Evolutionary conservation across 2,888 invertebrate genomes (phyloP), one percentile per base, ranked within the genome.

Genomic region (Clusia tigrina): DNA sequence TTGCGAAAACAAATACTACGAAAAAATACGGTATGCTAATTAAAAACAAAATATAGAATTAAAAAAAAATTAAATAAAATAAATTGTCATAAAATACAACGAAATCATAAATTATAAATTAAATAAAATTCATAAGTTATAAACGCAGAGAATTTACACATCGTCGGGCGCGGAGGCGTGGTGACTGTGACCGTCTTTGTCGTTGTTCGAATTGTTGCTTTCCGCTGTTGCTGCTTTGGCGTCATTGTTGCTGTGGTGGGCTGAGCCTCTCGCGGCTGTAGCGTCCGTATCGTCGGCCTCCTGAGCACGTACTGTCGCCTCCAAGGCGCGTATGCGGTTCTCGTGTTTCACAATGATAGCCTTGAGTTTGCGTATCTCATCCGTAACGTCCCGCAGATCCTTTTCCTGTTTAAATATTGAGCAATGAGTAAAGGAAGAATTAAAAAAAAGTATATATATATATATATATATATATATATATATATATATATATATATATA

Each of bases 331-430:
- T 61, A 84, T 83, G 63, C 84, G 82, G 71, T 94, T 95, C 85
- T 96, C 96, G 79, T 96, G 96, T 79, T 95, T 95, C 24, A 96
- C 93, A 72, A 96, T 94, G 83, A 96, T 93, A n/a, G 95, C 92
- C 80, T 96, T 96, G 70, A 96, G 85, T 82, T 95, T 95, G 63
- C 95, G 89, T 73, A 96, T 94, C 84, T 95, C 95, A 79, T 95
- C 94, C 46, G 91, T 89, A 72, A 94, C 88, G 79, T 94, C 94
- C 73, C 93, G 93, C 18, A 95, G 85, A 69, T 91, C 89, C 70
- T 80, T 76, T 32, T 86, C 85, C 66, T 87, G 81, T n/a, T n/a
- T n/a, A n/a, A n/a, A n/a, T n/a, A n/a, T n/a, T n/a, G n/a, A n/a
- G n/a, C n/a, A n/a, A n/a, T n/a, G n/a, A n/a, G n/a, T n/a, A n/a